Evolutionary conservation across 2,113 vertebrate genomes (phyloP), one percentile per base, ranked within the genome.

Genomic region (Elachura formosa): DNA sequence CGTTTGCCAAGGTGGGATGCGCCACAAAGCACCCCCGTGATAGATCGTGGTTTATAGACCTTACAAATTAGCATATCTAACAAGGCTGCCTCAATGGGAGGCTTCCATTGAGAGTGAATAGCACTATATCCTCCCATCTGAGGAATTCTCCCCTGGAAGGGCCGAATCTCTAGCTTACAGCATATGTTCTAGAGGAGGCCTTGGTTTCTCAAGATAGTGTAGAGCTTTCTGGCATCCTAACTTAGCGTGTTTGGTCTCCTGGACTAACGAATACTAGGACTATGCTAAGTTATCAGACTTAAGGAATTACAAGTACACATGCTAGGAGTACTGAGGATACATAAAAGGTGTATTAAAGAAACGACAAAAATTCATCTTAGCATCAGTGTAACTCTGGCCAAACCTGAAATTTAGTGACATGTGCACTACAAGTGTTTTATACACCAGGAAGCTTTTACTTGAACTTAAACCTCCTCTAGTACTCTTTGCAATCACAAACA

Each of bases 1-100:
- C 0, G 0, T 29, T 41, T 13, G 0, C 19, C 31, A 22, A 8
- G 46, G 36, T 14, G 19, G 46, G 24, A 28, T 28, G 36, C 0
- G 0, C 36, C 0, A 0, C 25, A 28, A 22, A 8, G 14, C 36
- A n/a, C 46, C 14, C 10, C 21, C 14, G 10, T 1, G 0, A 77
- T 22, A 11, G 19, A 22, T 51, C 5, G 3, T 0, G 0, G 20
- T n/a, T 41, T 28, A 41, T 1, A 41, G 46, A 28, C 36, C 58
- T n/a, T 41, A 28, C 31, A 23, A 77, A 77, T 28, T 22, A 34
- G 14, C 24, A 11, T 22, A 23, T 6, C 46, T 34, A 52, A 52
- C 31, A 43, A 34, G 38, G 19, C 28, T 41, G 31, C 31, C 14
- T 24, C 31, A 29, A 4, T 23, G 31, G 29, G 48, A 78, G 14